Conservation (phyloP, 1,140 invertebrate species). For the Copidosoma floridanum region DNA sequence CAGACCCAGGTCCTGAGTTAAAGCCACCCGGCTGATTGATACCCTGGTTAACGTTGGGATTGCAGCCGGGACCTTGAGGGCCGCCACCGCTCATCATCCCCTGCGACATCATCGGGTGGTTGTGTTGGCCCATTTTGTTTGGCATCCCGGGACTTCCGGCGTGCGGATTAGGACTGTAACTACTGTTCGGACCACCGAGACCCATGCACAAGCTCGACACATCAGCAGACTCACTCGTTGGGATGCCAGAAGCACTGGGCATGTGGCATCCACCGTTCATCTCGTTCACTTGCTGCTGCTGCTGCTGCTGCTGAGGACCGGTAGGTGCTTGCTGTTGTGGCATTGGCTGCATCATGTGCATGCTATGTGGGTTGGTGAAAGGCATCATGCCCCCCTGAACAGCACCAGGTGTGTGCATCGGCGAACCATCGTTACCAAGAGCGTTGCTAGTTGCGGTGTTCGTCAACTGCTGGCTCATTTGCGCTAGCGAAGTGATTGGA, state of each 20-base stretch:
- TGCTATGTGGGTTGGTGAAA: constrained; percentile 40
- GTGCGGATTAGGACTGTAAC: constrained; percentile 52
- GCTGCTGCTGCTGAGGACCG: constrained; percentile 34
- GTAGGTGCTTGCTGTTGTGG: constrained; percentile 47
- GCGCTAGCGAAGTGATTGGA: constrained; percentile 88
- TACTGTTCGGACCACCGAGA: constrained; percentile 53
- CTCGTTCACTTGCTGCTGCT: constrained; percentile 41
- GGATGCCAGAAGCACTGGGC: constrained; percentile 44
- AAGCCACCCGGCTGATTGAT: constrained; percentile 38
- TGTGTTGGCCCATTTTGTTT: constrained; percentile 50
- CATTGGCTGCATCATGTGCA: constrained; percentile 62
- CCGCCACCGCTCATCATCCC: constrained; percentile 52
- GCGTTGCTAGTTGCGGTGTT: constrained; percentile 67
- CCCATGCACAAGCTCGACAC: constrained; percentile 59
- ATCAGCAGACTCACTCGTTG: constrained; percentile 54
- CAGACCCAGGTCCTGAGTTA: constrained; percentile 17
- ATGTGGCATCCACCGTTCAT: constrained; percentile 55
- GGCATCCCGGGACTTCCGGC: constrained; percentile 50
- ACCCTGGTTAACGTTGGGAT: constrained; percentile 13
- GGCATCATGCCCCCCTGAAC: constrained; percentile 56
- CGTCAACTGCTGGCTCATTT: constrained; percentile 90
- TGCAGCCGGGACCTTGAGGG: constrained; percentile 7
- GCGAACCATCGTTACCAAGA: constrained; percentile 50
- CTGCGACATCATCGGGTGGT: constrained; percentile 50
- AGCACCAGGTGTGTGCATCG: constrained; percentile 54